phyloP scores from a whole-genome alignment of 2,113 vertebrate genomes.

The Grallaria varia region DNA sequence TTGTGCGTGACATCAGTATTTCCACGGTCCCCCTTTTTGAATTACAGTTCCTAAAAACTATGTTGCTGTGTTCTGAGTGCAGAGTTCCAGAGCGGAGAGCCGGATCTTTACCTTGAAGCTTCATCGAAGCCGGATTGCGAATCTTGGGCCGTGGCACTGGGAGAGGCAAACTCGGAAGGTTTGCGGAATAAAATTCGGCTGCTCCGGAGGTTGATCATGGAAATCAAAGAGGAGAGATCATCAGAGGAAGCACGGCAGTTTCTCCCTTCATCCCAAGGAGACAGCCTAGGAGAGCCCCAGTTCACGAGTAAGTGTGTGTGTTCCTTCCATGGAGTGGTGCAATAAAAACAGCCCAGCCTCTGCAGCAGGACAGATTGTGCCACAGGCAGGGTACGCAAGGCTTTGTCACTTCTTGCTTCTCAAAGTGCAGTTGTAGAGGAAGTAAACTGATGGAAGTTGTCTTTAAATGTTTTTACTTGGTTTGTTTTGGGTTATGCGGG shows the following conservation, averaged over 20 bases:
- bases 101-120: conserved; percentile 56
- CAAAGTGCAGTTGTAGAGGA: neutral
- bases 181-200: conserved; percentile 35
- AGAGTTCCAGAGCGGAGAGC: conserved; percentile 68
- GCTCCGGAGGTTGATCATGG: conserved; percentile 71
- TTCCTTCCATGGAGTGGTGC: neutral
- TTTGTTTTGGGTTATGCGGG: neutral
- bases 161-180: conserved; percentile 27
- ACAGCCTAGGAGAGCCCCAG: conserved; percentile 57
- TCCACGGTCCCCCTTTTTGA: conserved; percentile 23
- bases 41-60: neutral
- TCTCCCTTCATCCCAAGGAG: conserved; percentile 63
- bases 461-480: neutral
- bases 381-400: neutral
- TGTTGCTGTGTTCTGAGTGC: conserved; percentile 48
- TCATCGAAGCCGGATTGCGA: neutral
- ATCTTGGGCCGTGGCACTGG: conserved; percentile 38
- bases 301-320: conserved; percentile 70
- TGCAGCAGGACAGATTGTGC: neutral
- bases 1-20: conserved; percentile 65
- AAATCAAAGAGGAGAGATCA: conserved; percentile 76
- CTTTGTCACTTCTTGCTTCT: neutral
- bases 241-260: conserved; percentile 73
- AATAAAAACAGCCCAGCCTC: neutral
- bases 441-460: neutral